Conservation (phyloP, 1,140 invertebrate genomes). For the Scaptomyza pallida region DNA sequence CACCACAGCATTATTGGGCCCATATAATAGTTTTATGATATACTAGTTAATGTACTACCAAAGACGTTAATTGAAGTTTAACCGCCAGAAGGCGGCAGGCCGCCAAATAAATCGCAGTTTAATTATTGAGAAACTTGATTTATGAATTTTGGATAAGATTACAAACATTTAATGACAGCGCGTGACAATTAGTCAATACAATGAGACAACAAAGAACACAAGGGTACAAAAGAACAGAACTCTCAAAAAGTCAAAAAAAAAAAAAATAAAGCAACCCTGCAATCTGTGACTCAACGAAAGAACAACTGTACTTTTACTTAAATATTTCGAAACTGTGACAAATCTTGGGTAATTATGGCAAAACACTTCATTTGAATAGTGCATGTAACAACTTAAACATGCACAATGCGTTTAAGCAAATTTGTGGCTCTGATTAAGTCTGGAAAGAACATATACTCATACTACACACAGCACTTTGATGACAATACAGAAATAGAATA, state of each 20-base stretch:
- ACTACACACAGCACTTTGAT: neutral
- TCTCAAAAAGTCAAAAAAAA: neutral
- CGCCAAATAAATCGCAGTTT: slow-evolving; percentile 19
- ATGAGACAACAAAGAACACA: slow-evolving; percentile 6
- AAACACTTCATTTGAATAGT: slow-evolving; percentile 12
- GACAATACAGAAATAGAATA: no score
- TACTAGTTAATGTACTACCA: neutral
- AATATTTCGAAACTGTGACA: neutral
- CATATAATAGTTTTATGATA: slow-evolving; percentile 5
- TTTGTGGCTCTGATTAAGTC: neutral
- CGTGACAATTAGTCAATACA: slow-evolving; percentile 6
- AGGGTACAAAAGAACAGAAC: no score
- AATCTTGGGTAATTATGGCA: slow-evolving; percentile 14
- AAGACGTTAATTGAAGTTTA: slow-evolving; percentile 21
- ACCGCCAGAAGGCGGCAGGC: slow-evolving; percentile 8
- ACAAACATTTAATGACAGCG: slow-evolving; percentile 1
- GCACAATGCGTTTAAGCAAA: no score
- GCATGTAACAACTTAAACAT: no score
- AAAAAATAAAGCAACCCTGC: neutral
- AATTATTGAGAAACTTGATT: slow-evolving; percentile 33
- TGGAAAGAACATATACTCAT: neutral
- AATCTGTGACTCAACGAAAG: neutral
- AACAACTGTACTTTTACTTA: neutral
- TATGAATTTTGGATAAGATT: slow-evolving; percentile 29
- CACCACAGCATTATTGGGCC: neutral